Base-by-base conservation (phyloP, 2,113 vertebrate species). In the Sigmodon hispidus region DNA sequence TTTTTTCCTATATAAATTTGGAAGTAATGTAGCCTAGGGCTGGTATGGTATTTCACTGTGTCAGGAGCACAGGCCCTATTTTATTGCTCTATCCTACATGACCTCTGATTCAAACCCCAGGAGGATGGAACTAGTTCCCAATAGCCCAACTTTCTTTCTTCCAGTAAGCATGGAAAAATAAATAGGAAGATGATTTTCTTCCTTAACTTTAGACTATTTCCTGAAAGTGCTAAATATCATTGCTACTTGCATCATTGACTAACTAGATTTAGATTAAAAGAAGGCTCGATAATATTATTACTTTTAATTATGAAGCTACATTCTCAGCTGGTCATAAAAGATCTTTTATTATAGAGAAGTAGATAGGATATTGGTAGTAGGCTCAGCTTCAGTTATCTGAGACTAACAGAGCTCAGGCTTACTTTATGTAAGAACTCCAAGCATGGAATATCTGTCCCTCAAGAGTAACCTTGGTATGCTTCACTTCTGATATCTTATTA, bases 181-280 rank as follows among this genome's bases (percentile, higher is more conserved):
- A 69, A 83, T 6, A 2, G 21, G 55, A 83, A 69, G 63, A 59
- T 4, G 83, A 52, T 8, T 26, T 10, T 43, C 45, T 26, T 21
- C 3, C 4, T 90, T 95, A 91, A 31, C 57, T 61, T 43, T 72
- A 73, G 61, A 45, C 26, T 69, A 69, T 24, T 91, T 91, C 16
- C 10, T 31, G 2, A 79, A 84, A 85, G 29, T 84, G 34, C 50
- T 55, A 48, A 36, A 67, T 0, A 16, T 6, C 40, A 81, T 8
- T 73, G 89, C 12, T 57, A 11, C 50, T 81, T 93, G 3, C 13
- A 76, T 88, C 50, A 45, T 40, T 85, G 73, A 96, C 10, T 59
- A 93, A 43, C 2, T 50, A 93, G 45, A 92, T 80, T 84, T 48
- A 95, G 52, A n/a, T 57, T 22, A 88, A 92, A 93, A 21, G 29